A percentile compares a stretch with the other conserved stretches of the same genome.
Evolutionary conservation across 2,888 invertebrate species (phyloP).

Genomic region (Temnothorax ravouxi): DNA sequence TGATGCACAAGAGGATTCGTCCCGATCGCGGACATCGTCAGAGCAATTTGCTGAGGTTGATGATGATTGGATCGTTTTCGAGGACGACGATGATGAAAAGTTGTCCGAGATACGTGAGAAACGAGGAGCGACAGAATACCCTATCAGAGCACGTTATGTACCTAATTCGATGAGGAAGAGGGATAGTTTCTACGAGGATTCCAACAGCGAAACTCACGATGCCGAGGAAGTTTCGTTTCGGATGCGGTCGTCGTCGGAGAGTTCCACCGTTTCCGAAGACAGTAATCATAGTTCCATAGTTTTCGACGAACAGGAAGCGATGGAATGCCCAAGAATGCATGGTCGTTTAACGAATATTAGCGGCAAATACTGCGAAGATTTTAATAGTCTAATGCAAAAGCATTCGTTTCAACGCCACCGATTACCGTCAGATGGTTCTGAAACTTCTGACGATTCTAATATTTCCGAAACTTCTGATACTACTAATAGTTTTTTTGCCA

Average conservation of each 20-base stretch:
- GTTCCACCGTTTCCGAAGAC: slow-evolving; percentile 2
- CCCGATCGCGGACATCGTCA: slow-evolving; percentile 74
- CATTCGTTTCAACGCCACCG: neutral
- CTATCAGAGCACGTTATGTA: neutral
- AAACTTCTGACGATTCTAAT: slow-evolving; percentile 80
- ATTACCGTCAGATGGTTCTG: slow-evolving; percentile 78
- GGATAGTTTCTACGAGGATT: neutral
- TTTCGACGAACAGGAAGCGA: neutral
- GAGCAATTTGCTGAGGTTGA: slow-evolving; percentile 82
- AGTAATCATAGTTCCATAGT: neutral
- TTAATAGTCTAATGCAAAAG: neutral
- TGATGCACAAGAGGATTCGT: slow-evolving; percentile 1
- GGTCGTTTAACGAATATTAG: neutral
- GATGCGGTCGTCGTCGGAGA: neutral
- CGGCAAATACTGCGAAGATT: neutral
- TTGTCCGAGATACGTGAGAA: neutral
- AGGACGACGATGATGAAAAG: slow-evolving; percentile 39
- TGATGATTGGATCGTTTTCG: slow-evolving; percentile 82
- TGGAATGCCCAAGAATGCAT: neutral
- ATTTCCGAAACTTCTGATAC: neutral
- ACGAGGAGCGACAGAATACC: neutral
- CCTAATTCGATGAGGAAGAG: neutral
- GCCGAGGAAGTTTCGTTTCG: neutral
- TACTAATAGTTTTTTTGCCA: slow-evolving; percentile 78
- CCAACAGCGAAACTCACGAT: neutral